A percentile compares a stretch with the other conserved stretches of the same genome.
These are phyloP conservation scores for Oscheius sp. DNA, from an alignment of 2,888 invertebrate genomes.

Conservation along the genomic window DNA sequence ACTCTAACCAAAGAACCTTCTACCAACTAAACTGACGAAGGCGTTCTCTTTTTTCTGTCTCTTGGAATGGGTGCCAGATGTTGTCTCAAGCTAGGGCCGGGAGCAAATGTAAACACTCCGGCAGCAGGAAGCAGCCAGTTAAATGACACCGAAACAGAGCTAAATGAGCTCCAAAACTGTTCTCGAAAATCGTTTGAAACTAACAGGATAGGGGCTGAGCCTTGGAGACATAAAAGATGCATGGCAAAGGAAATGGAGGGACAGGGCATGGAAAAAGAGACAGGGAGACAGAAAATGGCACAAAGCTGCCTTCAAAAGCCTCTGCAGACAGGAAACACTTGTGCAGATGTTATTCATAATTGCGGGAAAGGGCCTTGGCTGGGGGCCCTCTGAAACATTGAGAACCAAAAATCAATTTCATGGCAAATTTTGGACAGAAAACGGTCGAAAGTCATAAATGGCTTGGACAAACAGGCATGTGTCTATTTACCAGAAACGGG, in stretches of 20 bases:
- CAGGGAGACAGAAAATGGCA: background rate
- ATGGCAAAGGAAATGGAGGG: slow-evolving; percentile 2
- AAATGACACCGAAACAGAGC: background rate
- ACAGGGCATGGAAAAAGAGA: background rate
- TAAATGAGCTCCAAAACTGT: background rate
- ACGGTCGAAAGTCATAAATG: slow-evolving; percentile 3
- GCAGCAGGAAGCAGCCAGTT: background rate
- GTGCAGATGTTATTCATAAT: slow-evolving; percentile 36
- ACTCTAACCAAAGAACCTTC: no score
- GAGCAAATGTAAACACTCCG: slow-evolving; percentile 20
- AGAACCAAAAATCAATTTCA: background rate
- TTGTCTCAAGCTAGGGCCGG: slow-evolving; percentile 8
- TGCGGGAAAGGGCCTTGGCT: background rate
- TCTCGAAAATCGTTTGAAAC: background rate
- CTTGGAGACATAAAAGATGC: background rate
- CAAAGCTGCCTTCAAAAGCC: background rate
- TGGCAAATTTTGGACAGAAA: background rate
- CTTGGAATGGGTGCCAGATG: background rate
- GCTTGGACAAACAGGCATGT: background rate
- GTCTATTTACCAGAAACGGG: background rate
- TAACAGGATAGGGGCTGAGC: no score
- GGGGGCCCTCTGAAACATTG: no score
- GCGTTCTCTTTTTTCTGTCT: no score
- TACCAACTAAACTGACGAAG: no score
- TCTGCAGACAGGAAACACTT: slow-evolving; percentile 27